Percentiles rank a stretch among this genome's conserved stretches.
These are phyloP conservation scores for Leptobrachium ailaonicum DNA, from an alignment of 2,113 vertebrate species.

Conservation along the genomic window DNA sequence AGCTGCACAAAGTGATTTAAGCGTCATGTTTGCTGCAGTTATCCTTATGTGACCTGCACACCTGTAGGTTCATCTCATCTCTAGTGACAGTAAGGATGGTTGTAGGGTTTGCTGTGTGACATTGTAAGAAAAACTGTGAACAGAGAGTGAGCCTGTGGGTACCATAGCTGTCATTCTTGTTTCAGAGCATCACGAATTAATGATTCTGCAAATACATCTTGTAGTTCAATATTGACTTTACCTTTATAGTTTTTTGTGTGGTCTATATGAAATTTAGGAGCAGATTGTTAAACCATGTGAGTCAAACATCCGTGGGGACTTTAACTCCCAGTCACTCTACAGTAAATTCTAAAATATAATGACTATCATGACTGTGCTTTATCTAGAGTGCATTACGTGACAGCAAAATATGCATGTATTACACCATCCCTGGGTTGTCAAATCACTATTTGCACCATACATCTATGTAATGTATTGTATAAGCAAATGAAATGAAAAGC, in stretches of 20 bases:
- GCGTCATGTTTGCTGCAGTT: constrained; percentile 51
- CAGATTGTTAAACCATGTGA: background rate
- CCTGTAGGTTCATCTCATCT: constrained; percentile 46
- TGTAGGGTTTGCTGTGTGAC: constrained; percentile 50
- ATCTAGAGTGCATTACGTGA: no score
- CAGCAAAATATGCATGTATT: no score
- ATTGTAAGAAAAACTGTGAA: constrained; percentile 59
- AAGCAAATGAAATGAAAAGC: no score
- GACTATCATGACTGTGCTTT: no score
- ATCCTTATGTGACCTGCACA: constrained; percentile 51
- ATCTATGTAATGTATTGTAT: no score
- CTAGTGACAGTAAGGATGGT: constrained; percentile 53
- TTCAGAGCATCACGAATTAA: constrained; percentile 63
- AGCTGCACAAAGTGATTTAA: constrained; percentile 55
- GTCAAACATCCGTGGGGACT: no score
- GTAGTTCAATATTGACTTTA: constrained; percentile 58
- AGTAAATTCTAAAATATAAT: no score
- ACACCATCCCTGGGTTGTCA: no score
- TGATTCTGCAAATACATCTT: constrained; percentile 59
- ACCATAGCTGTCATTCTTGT: constrained; percentile 53
- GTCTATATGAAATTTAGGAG: background rate
- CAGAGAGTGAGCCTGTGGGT: constrained; percentile 55
- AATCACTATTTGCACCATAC: no score
- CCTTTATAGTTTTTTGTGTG: constrained; percentile 40
- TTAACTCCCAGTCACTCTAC: no score